Percentiles rank a stretch among this genome's conserved stretches.
phyloP scores from a whole-genome alignment of 2,797 vertebrate species.

The Ctenosaura bakeri region DNA sequence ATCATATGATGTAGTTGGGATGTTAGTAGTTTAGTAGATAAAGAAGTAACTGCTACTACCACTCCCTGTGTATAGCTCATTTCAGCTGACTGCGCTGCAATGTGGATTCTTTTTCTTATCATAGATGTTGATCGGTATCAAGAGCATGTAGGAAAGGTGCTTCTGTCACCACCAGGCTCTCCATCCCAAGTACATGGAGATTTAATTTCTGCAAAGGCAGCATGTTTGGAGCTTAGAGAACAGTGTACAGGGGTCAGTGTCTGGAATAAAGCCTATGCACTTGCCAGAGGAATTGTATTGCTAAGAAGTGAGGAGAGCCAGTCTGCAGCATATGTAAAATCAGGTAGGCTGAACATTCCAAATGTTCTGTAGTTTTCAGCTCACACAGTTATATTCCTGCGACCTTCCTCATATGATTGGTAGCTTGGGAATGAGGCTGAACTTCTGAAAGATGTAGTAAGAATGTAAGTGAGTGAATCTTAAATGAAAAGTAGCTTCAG shows the following conservation, averaged over 20 bases:
- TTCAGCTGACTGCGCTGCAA: background rate
- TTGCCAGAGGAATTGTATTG: constrained; percentile 42
- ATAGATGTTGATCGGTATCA: constrained; percentile 41
- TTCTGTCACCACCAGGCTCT: constrained; percentile 26
- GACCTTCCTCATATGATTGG: background rate
- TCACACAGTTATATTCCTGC: background rate
- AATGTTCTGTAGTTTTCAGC: background rate
- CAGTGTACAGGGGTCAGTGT: constrained; percentile 40
- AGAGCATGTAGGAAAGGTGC: constrained; percentile 30
- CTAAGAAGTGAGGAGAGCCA: constrained; percentile 34
- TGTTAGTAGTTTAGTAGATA: background rate
- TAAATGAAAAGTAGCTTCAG: background rate
- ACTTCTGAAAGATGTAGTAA: constrained; percentile 4
- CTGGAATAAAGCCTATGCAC: constrained; percentile 41
- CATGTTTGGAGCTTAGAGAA: constrained; percentile 40
- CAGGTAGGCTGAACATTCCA: constrained; percentile 30
- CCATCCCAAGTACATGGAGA: constrained; percentile 31
- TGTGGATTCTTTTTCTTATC: background rate
- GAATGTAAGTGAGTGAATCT: background rate
- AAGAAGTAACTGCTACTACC: background rate
- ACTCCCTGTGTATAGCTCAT: background rate
- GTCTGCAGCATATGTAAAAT: constrained; percentile 45
- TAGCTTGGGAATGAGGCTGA: background rate
- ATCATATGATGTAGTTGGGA: too few relatives aligned
- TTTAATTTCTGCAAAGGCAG: constrained; percentile 43